Percentiles rank a stretch among this genome's conserved stretches.
These are phyloP conservation scores for Bedellia somnulentella DNA, from an alignment of 2,888 invertebrate genomes.

Conservation along the genomic window DNA sequence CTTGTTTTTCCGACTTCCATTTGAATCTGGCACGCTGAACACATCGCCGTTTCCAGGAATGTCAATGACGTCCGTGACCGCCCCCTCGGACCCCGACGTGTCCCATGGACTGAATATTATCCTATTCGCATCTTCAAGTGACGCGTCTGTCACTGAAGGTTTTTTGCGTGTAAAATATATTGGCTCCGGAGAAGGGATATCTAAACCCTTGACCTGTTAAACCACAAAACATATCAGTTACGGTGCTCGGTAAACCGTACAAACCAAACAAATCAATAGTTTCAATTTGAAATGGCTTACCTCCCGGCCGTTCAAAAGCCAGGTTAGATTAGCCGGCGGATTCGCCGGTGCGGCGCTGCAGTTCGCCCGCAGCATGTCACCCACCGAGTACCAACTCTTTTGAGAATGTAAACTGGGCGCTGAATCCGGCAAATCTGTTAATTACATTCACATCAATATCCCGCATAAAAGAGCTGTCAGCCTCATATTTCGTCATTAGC, in stretches of 20 bases:
- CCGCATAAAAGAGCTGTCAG: neutral
- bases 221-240: slow-evolving; percentile 6
- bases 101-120: slow-evolving; percentile 60
- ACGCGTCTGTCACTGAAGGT: slow-evolving; percentile 42
- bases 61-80: slow-evolving; percentile 48
- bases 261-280: too few species aligned
- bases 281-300: too few species aligned
- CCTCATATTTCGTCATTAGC: slow-evolving; percentile 1
- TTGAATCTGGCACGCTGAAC: slow-evolving; percentile 20
- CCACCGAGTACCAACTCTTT: slow-evolving; percentile 68
- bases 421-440: slow-evolving; percentile 64
- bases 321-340: slow-evolving; percentile 68
- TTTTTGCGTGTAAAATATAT: slow-evolving; percentile 25
- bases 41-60: slow-evolving; percentile 38
- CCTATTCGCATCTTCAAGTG: slow-evolving; percentile 54
- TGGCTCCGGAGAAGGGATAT: slow-evolving; percentile 37
- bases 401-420: slow-evolving; percentile 66
- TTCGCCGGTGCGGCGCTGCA: slow-evolving; percentile 69
- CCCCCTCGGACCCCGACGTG: slow-evolving; percentile 44
- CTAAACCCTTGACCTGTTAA: slow-evolving; percentile 44
- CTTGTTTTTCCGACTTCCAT: slow-evolving; percentile 35
- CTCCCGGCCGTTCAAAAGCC: slow-evolving; percentile 70
- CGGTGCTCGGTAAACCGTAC: too few species aligned
- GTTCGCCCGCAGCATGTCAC: slow-evolving; percentile 70
- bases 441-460: slow-evolving; percentile 3